Conservation (phyloP, 1,140 invertebrate genomes). For the Drosophila kanapiae region DNA sequence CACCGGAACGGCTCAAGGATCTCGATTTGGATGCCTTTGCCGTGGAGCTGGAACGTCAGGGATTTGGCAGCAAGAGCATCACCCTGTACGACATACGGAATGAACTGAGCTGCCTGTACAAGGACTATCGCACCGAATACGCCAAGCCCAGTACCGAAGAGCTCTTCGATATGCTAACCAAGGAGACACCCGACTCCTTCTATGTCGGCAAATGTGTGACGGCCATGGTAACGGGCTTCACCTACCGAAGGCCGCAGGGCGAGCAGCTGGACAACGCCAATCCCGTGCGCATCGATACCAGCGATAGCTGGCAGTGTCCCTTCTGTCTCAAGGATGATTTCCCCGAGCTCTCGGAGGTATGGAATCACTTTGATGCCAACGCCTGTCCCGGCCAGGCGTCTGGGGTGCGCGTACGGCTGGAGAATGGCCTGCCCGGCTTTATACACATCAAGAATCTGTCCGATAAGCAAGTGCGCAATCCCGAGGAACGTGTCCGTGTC, state of each 20-base stretch:
- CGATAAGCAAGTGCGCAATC: constrained; percentile 96
- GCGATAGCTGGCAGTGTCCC: constrained; percentile 97
- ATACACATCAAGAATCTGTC: constrained; percentile 98
- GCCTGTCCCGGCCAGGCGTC: constrained; percentile 97
- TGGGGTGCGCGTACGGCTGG: constrained; percentile 95
- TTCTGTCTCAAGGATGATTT: constrained; percentile 98
- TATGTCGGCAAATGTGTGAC: constrained; percentile 95
- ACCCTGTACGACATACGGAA: constrained; percentile 99
- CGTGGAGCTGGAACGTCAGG: constrained; percentile 97
- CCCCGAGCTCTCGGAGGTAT: constrained; percentile 97
- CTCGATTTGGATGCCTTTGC: constrained; percentile 99
- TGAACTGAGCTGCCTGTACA: constrained; percentile 97
- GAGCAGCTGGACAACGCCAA: constrained; percentile 98
- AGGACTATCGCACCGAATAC: constrained; percentile 95
- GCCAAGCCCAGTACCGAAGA: constrained; percentile 93
- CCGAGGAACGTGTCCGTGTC: constrained; percentile 94
- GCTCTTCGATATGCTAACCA: constrained; percentile 97
- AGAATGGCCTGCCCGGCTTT: constrained; percentile 98
- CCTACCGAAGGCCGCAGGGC: constrained; percentile 94
- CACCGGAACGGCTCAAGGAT: constrained; percentile 97
- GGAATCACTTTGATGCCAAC: constrained; percentile 99
- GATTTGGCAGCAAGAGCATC: constrained; percentile 98
- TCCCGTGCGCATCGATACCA: constrained; percentile 94
- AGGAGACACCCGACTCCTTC: constrained; percentile 98
- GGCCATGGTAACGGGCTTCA: constrained; percentile 91